Conservation (phyloP, 2,113 vertebrate genomes). For the Stercorarius parasiticus region DNA sequence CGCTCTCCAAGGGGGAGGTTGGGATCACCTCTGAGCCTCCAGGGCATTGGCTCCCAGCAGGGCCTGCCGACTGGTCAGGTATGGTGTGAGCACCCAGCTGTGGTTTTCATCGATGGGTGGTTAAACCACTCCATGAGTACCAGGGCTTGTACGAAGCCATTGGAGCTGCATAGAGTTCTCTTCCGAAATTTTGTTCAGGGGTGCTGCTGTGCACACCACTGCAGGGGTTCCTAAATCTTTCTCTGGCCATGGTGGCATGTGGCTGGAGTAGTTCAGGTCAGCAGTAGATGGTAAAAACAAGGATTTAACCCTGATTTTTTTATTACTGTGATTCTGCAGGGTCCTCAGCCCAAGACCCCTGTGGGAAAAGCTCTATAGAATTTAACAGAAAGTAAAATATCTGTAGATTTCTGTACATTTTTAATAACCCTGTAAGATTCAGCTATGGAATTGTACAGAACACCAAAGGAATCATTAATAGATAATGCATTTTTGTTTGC, state of each 20-base stretch:
- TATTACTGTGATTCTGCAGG: not conserved
- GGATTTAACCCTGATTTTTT: not conserved
- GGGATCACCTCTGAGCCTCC: not conserved
- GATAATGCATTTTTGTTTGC: not conserved
- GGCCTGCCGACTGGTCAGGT: too few species aligned
- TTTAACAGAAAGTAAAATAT: not conserved
- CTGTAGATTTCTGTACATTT: not conserved
- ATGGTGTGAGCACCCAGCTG: not conserved
- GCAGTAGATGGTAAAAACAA: not conserved
- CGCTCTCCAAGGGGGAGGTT: accelerated
- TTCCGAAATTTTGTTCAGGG: not conserved
- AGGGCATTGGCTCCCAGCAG: not conserved
- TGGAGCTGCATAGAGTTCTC: not conserved
- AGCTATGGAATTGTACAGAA: not conserved
- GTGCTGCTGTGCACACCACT: not conserved
- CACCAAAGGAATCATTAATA: not conserved
- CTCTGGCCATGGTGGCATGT: not conserved
- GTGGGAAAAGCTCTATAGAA: not conserved
- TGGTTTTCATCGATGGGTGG: not conserved
- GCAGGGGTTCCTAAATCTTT: not conserved
- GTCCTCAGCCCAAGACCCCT: not conserved
- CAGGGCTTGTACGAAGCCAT: not conserved
- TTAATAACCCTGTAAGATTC: not conserved
- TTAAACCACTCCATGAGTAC: not conserved
- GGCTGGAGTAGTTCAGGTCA: not conserved